These are phyloP conservation scores for Megaptera novaeangliae DNA, from an alignment of 2,113 vertebrate species.

Conservation along the genomic window DNA sequence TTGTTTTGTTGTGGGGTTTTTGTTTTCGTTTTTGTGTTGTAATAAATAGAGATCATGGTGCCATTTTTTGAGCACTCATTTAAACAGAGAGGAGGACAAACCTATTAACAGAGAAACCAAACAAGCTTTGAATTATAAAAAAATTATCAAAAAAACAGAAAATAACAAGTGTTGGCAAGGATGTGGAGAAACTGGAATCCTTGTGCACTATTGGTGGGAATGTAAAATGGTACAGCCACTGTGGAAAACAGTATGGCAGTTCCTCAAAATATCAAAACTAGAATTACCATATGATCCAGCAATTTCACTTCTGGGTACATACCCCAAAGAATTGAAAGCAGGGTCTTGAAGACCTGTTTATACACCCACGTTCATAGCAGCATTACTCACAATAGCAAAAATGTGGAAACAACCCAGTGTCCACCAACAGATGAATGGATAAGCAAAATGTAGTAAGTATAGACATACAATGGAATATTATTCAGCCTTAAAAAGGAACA, in stretches of 20 bases:
- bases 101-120: constrained; percentile 6
- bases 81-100: not conserved
- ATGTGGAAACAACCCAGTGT: not conserved
- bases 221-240: not conserved
- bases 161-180: not conserved
- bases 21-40: not conserved
- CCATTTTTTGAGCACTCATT: not conserved
- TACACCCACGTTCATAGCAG: not conserved
- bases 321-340: not conserved
- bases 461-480: not conserved
- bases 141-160: not conserved
- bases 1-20: not conserved
- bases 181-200: not conserved
- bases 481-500: not conserved
- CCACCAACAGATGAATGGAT: not conserved
- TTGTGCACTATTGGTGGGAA: not conserved
- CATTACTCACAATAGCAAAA: not conserved
- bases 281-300: not conserved
- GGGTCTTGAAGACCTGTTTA: not conserved
- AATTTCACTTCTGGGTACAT: not conserved
- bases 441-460: not conserved
- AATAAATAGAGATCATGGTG: not conserved
- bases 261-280: not conserved
- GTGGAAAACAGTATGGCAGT: not conserved
- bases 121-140: not conserved